Percentiles rank a stretch among this genome's conserved stretches.
Conservation (phyloP, 2,888 invertebrate genomes). For the Magallana nippona region DNA sequence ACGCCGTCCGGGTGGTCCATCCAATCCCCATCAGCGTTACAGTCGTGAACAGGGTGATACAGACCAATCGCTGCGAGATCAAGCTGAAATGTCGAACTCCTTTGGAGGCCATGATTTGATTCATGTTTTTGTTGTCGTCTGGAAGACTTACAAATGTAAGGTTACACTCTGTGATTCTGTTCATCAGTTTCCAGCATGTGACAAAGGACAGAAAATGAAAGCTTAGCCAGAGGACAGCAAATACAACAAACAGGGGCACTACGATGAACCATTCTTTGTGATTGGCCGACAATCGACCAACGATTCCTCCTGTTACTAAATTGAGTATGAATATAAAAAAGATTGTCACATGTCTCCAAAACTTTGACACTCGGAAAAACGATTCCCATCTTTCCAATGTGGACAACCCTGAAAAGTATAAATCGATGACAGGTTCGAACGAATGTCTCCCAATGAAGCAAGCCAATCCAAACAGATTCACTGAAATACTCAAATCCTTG, state of each 20-base stretch:
- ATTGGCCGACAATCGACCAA: constrained; percentile 69
- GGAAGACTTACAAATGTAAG: constrained; percentile 61
- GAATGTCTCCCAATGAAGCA: constrained; percentile 73
- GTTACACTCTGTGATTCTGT: constrained; percentile 75
- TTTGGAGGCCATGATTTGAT: constrained; percentile 76
- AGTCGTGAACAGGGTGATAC: constrained; percentile 72
- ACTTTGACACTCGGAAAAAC: constrained; percentile 66
- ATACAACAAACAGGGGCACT: constrained; percentile 75
- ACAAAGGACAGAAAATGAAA: constrained; percentile 75
- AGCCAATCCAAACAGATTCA: constrained; percentile 73
- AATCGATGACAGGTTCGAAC: constrained; percentile 73
- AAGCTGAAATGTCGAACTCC: constrained; percentile 79
- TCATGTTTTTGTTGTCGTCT: constrained; percentile 69
- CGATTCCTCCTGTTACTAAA: constrained; percentile 63
- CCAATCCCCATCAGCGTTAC: constrained; percentile 72
- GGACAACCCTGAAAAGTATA: constrained; percentile 73
- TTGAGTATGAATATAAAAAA: constrained; percentile 67
- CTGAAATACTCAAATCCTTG: constrained; percentile 65
- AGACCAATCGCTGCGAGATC: constrained; percentile 75
- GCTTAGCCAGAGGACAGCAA: constrained; percentile 74
- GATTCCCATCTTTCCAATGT: constrained; percentile 76
- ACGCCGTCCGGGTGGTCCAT: constrained; percentile 76
- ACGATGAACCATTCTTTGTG: constrained; percentile 80
- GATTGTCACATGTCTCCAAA: constrained; percentile 66
- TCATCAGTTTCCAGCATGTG: constrained; percentile 76